Base-by-base conservation (phyloP, 2,113 vertebrate genomes). In the Tiliqua scincoides region DNA sequence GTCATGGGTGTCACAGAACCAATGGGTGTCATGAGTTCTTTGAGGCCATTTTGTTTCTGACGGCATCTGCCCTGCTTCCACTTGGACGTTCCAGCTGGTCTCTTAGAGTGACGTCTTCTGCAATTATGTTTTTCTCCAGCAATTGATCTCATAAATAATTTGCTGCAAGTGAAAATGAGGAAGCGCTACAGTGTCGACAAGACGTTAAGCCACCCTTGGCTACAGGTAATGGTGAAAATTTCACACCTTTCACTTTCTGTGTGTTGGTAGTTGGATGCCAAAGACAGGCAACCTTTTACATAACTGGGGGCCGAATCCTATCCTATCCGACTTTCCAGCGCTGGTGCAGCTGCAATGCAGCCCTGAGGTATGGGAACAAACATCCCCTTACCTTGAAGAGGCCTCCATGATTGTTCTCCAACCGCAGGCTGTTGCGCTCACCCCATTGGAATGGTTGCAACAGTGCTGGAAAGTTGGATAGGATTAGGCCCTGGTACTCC, bases 161-260 rank as follows among this genome's bases (percentile, higher is more conserved):
- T 99, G 91, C 96, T 99, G 94, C 99, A 99, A 97, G 98, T 99
- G 79, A 99, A 99, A 98, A 99, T 99, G 98, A 98, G 99, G 95
- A 99, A 99, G 93, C 96, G 98, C 61, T 99, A 97, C 94, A 99
- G 98, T 14, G 99, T 99, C 85, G 98, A 99, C 95, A 99, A 99
- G 95, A 98, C 98, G 0, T 97, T 99, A 94, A 99, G 98, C 95
- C 99, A 99, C 85, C 98, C 98, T 0, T 99, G 99, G 98, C 95
- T 99, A 89, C 99, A 99, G 98, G 98, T 99, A 95, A 95, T 94
- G 83, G 61, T 93, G 20, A 1, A 37, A 86, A 85, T 89, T 76
- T 27, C 11, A 0, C 89, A 15, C 0, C 71, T 93, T 89, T 84
- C 75, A 10, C n/a, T 84, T n/a, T 0, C 1, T 0, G 0, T 88